Evolutionary conservation across 2,797 vertebrate genomes (phyloP).

Genomic region (Syngnathus acus): DNA sequence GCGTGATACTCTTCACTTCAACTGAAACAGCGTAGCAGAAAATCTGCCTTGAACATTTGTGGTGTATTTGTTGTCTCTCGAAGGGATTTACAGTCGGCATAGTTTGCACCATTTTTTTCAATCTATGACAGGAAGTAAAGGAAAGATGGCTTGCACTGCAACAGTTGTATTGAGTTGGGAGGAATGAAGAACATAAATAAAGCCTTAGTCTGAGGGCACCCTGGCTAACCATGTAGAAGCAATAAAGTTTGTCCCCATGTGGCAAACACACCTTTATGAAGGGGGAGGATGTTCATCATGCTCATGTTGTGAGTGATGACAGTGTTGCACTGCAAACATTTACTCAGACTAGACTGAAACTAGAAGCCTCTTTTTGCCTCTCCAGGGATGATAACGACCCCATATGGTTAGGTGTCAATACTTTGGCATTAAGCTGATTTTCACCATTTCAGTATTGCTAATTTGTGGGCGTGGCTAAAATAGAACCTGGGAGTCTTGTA

Average conservation of each 20-base stretch:
- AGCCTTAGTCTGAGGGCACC: neutral
- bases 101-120: neutral
- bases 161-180: slow-evolving; percentile 3
- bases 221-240: slow-evolving; percentile 15
- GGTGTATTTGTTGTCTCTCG: neutral
- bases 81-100: neutral
- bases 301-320: neutral
- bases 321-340: neutral
- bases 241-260: slow-evolving; percentile 9
- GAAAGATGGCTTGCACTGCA: neutral
- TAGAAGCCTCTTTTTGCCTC: neutral
- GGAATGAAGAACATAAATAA: slow-evolving; percentile 24
- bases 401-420: slow-evolving; percentile 3
- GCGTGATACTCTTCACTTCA: too few relatives aligned
- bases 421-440: too few relatives aligned
- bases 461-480: too few relatives aligned
- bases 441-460: too few relatives aligned
- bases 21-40: neutral
- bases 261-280: slow-evolving; percentile 13
- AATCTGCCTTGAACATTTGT: neutral
- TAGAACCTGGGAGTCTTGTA: too few relatives aligned
- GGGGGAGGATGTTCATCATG: neutral
- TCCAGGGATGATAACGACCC: neutral
- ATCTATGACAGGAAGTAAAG: slow-evolving; percentile 1
- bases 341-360: neutral